These are phyloP conservation scores for Struthio camelus DNA, from an alignment of 2,113 vertebrate genomes.

Conservation along the genomic window DNA sequence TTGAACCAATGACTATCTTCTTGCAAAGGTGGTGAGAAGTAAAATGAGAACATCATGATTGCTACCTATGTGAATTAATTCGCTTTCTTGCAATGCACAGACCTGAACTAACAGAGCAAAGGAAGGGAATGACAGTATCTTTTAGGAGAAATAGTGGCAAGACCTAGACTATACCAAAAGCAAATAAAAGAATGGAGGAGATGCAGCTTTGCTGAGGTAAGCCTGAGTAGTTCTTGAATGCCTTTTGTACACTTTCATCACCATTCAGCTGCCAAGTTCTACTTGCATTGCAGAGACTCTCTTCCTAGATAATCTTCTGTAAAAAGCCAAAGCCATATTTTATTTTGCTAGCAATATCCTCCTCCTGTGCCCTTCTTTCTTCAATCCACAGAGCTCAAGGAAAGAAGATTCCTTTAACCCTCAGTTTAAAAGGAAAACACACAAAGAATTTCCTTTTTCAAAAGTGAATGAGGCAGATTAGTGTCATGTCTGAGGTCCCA, in stretches of 20 bases:
- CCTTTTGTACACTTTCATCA: background rate
- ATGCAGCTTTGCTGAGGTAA: background rate
- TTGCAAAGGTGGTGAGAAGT: background rate
- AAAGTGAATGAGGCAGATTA: conserved; percentile 22
- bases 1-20: background rate
- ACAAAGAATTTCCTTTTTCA: conserved; percentile 8
- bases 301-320: conserved; percentile 1
- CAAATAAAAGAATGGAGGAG: background rate
- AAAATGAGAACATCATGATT: background rate
- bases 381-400: background rate
- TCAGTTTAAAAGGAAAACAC: conserved; percentile 7
- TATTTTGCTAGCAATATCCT: conserved; percentile 7
- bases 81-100: background rate
- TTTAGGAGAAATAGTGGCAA: background rate
- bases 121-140: background rate
- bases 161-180: background rate
- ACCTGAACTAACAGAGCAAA: background rate
- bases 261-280: background rate
- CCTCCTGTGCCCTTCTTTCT: background rate
- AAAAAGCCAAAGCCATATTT: conserved; percentile 12
- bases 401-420: background rate
- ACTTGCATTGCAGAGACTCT: background rate
- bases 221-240: background rate
- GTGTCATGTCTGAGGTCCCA: background rate
- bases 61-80: background rate